Conservation (phyloP, 1,140 invertebrate species). For the Nixonia krombeini region DNA sequence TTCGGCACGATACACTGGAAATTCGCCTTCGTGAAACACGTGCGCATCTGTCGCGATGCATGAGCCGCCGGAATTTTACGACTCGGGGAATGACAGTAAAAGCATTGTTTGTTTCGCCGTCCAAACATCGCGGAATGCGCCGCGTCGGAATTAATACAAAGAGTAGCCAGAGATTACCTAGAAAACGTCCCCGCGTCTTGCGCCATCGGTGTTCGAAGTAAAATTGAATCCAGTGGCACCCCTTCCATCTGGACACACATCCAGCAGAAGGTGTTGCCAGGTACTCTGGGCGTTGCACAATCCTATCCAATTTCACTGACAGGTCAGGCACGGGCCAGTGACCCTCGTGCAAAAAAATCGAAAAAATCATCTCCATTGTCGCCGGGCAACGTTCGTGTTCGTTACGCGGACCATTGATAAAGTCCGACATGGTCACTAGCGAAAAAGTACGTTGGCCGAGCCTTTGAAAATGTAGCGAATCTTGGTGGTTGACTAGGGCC, state of each 20-base stretch:
- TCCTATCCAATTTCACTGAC: conserved; percentile 60
- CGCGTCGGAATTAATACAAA: too few relatives aligned
- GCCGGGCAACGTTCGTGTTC: conserved; percentile 24
- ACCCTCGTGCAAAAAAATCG: conserved; percentile 17
- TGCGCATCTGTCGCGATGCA: background rate
- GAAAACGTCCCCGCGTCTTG: background rate
- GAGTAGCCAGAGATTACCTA: too few relatives aligned
- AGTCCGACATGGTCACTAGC: conserved; percentile 14
- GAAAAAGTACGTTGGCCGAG: conserved; percentile 17
- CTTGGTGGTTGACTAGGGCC: conserved; percentile 31
- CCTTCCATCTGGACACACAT: conserved; percentile 44
- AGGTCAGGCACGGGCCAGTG: conserved; percentile 48
- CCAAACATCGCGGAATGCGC: too few relatives aligned
- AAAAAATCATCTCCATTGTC: conserved; percentile 16
- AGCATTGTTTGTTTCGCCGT: too few relatives aligned
- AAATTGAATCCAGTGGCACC: conserved; percentile 55
- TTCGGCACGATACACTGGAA: background rate
- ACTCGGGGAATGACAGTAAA: background rate
- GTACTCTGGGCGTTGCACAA: conserved; percentile 59
- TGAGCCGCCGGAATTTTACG: background rate
- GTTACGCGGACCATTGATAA: conserved; percentile 53
- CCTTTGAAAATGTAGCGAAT: conserved; percentile 57
- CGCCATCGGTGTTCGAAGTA: conserved; percentile 24
- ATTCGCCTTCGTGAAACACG: background rate
- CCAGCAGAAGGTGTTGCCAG: conserved; percentile 43